phyloP scores from a whole-genome alignment of 1,140 invertebrate species.

The Aporrectodea caliginosa region DNA sequence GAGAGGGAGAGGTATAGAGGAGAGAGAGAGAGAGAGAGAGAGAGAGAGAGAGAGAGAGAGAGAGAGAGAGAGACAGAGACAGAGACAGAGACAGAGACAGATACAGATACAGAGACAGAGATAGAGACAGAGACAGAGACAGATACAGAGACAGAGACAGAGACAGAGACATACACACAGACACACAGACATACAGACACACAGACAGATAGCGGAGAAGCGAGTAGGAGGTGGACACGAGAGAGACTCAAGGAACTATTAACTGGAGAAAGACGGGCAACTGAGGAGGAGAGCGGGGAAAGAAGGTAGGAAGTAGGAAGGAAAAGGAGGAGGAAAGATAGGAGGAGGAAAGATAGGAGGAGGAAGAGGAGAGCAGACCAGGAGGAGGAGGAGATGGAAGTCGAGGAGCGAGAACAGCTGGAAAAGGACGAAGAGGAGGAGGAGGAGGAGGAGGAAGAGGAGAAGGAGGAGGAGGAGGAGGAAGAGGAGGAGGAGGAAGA shows the following conservation, averaged over 20 bases:
- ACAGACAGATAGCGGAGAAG: not conserved
- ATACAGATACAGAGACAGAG: not conserved
- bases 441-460: too few species aligned
- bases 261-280: too few species aligned
- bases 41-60: slow-evolving; percentile 14
- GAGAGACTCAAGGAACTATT: too few species aligned
- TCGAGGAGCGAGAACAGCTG: too few species aligned
- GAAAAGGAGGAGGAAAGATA: not conserved
- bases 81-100: slow-evolving; percentile 13
- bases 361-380: not conserved
- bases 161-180: slow-evolving; percentile 4
- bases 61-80: slow-evolving; percentile 16
- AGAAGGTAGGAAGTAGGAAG: not conserved
- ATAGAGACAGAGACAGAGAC: slow-evolving; percentile 7
- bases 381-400: too few species aligned
- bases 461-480: too few species aligned
- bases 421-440: too few species aligned
- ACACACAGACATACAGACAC: slow-evolving; percentile 7
- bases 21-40: slow-evolving; percentile 16
- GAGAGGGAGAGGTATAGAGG: too few species aligned
- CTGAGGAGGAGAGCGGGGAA: too few species aligned
- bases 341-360: not conserved
- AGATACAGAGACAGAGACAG: slow-evolving; percentile 5
- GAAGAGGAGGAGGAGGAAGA: too few species aligned
- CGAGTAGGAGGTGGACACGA: not conserved